Conservation (phyloP, 2,113 vertebrate species). For the Thalassarche chlororhynchos region DNA sequence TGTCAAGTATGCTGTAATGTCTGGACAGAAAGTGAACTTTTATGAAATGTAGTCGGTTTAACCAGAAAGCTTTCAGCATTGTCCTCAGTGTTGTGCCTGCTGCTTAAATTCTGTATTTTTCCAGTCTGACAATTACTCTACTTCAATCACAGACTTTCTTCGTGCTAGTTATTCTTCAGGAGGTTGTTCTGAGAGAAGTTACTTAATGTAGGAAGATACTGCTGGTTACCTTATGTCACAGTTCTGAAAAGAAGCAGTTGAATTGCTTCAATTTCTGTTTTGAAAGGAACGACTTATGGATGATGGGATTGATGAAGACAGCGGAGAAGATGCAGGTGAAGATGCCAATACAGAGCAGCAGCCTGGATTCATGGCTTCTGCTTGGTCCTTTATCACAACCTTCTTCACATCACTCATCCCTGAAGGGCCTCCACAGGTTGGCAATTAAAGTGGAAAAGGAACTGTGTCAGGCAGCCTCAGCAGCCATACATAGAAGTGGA, state of each 20-base stretch:
- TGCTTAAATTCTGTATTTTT: not conserved
- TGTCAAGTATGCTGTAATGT: not conserved
- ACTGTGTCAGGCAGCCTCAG: slow-evolving; percentile 53
- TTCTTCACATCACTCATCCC: slow-evolving; percentile 98
- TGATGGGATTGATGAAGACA: slow-evolving; percentile 89
- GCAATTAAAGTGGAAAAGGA: slow-evolving; percentile 81
- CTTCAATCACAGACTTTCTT: not conserved
- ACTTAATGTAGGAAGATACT: not conserved
- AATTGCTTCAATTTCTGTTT: slow-evolving; percentile 45
- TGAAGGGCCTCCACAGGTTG: slow-evolving; percentile 91
- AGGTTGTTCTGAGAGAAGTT: not conserved
- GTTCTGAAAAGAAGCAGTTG: not conserved
- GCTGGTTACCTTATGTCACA: not conserved
- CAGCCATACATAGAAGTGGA: slow-evolving; percentile 29
- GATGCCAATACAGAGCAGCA: slow-evolving; percentile 77
- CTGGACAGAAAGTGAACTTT: not conserved
- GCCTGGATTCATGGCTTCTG: slow-evolving; percentile 89
- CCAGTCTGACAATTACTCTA: not conserved
- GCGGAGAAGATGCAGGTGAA: slow-evolving; percentile 81
- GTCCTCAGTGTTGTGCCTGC: not conserved
- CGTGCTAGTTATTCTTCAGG: not conserved
- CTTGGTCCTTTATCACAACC: slow-evolving; percentile 94
- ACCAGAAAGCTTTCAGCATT: not conserved
- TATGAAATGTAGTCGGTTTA: not conserved
- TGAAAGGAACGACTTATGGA: slow-evolving; percentile 89